Evolutionary conservation across 2,888 invertebrate genomes (phyloP).

Genomic region (Drosophila mimetica): DNA sequence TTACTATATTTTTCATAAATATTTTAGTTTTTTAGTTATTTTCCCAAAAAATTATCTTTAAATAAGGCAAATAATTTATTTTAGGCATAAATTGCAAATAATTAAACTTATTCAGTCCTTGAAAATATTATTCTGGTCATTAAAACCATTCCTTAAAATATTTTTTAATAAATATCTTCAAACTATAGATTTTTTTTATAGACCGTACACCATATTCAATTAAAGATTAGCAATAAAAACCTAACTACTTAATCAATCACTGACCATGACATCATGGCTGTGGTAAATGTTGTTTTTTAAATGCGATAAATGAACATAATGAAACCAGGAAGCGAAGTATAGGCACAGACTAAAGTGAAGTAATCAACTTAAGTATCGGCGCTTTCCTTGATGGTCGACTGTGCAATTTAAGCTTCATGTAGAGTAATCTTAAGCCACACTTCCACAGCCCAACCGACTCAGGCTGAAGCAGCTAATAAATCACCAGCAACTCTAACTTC

Average conservation of each 20-base stretch:
- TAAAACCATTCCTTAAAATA: too few relatives aligned
- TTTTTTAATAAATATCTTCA: too few relatives aligned
- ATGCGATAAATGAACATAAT: conserved; percentile 13
- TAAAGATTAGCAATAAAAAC: neutral
- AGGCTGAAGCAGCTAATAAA: conserved; percentile 23
- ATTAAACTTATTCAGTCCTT: too few relatives aligned
- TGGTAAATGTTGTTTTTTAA: conserved; percentile 5
- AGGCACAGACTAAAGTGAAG: neutral
- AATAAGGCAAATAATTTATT: neutral
- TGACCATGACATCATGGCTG: conserved; percentile 15
- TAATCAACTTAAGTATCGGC: conserved; percentile 28
- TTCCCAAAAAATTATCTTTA: too few relatives aligned
- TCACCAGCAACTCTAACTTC: conserved; percentile 19
- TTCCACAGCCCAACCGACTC: conserved; percentile 36
- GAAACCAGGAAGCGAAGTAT: conserved; percentile 17
- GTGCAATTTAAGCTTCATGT: conserved; percentile 23
- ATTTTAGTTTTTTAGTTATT: too few relatives aligned
- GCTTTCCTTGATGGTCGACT: conserved; percentile 17
- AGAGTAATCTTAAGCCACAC: conserved; percentile 42
- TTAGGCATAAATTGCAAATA: too few relatives aligned
- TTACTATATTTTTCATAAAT: neutral
- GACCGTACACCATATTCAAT: neutral
- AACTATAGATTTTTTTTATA: too few relatives aligned
- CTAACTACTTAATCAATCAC: conserved; percentile 1
- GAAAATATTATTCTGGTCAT: too few relatives aligned